Base-by-base conservation (phyloP, 2,113 vertebrate genomes). In the Tamias sibiricus region DNA sequence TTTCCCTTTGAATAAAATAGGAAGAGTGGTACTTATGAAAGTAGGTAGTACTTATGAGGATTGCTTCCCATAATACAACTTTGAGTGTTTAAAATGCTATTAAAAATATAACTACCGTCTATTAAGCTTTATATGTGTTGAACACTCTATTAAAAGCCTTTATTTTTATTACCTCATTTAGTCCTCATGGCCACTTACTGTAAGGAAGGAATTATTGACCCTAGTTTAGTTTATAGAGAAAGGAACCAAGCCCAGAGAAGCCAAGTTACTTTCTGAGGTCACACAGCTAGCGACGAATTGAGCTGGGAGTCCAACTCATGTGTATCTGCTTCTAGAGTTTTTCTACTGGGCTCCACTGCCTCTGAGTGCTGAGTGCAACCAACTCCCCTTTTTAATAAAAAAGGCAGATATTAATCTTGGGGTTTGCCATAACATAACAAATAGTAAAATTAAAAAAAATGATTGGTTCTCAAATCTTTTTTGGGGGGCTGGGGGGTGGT, bases 81-180 rank as follows among this genome's bases (percentile, higher is more conserved):
- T 47, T 0, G 1, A 96, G 96, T 97, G 2, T 10, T 97, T 94
- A 97, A 81, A 96, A 37, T 92, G 93, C 97, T 97, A 95, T 96
- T 96, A 97, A 97, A 95, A 96, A 59, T 89, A 47, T 93, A 96
- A 87, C 94, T 95, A 11, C 91, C 94, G n/a, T 83, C 92, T 97
- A 96, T 97, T 98, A 96, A 96, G 71, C 32, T 59, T 94, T 83
- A 64, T 96, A 74, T 92, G 90, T 95, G 96, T 2, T 37, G 89
- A 96, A 87, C 87, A 96, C 62, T 87, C 94, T 91, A 89, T 96
- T 89, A 96, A 94, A 62, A 92, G 49, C 10, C 64, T 97, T 96
- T 94, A 92, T 92, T 96, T 96, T 97, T 93, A 98, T 96, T 75
- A 59, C 72, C 35, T 94, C 47, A 57, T 71, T 95, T 96, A 95